These are phyloP conservation scores for Ibycter americanus DNA, from an alignment of 2,797 vertebrate genomes.

Conservation along the genomic window DNA sequence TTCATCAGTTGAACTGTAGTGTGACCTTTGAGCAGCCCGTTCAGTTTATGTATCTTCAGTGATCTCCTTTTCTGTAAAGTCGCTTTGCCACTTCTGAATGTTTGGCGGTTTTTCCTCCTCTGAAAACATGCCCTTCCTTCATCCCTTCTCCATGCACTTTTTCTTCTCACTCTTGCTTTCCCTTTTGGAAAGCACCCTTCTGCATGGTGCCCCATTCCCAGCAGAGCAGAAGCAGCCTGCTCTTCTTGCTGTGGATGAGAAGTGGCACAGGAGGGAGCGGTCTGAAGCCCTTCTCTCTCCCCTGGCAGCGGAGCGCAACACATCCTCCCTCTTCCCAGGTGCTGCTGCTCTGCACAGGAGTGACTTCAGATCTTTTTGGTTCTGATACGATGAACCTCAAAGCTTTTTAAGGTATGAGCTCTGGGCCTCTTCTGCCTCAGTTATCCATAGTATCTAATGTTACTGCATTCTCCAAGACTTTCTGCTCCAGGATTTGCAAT, in stretches of 20 bases:
- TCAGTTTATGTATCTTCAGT: not conserved
- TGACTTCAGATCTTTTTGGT: not conserved
- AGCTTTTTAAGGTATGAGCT: not conserved
- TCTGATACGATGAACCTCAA: not conserved
- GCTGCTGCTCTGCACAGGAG: not conserved
- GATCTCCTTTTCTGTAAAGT: not conserved
- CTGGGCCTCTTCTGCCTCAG: not conserved
- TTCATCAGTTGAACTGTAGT: not conserved
- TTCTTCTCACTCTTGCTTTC: not conserved
- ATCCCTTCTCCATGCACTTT: not conserved
- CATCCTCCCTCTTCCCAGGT: not conserved
- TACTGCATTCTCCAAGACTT: not conserved
- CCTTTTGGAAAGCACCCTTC: not conserved
- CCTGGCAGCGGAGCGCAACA: not conserved
- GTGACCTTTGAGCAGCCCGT: not conserved
- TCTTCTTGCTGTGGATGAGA: not conserved
- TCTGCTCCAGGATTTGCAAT: not conserved
- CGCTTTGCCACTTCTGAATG: not conserved
- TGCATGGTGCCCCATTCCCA: not conserved
- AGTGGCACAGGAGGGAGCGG: not conserved
- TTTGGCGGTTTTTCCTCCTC: not conserved
- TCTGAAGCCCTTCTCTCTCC: not conserved
- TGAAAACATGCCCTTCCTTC: not conserved
- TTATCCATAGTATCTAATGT: not conserved
- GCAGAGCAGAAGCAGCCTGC: not conserved